Conservation (phyloP, 1,140 invertebrate genomes). For the Drosophila takahashii region DNA sequence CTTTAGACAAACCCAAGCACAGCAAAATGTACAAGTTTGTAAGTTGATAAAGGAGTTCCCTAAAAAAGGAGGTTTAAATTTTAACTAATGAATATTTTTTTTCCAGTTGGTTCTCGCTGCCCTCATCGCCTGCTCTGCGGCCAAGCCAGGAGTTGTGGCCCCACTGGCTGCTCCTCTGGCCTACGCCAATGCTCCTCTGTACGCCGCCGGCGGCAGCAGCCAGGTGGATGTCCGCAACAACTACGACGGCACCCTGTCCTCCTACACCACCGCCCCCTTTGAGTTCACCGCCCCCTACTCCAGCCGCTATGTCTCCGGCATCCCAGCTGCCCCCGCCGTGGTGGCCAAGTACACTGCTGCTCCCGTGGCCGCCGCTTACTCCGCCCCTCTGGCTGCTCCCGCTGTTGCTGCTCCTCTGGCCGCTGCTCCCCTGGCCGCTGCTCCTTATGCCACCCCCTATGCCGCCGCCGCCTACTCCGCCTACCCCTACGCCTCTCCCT, state of each 20-base stretch:
- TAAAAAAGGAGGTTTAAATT: not conserved
- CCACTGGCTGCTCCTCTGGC: conserved; percentile 72
- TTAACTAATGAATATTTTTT: not conserved
- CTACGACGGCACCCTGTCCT: conserved; percentile 75
- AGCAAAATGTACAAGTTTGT: conserved; percentile 82
- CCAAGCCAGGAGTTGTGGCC: conserved; percentile 69
- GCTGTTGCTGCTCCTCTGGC: conserved; percentile 61
- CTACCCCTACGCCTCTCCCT: conserved; percentile 39
- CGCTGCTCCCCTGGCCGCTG: conserved; percentile 57
- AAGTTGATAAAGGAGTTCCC: conserved; percentile 36
- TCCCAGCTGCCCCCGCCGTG: conserved; percentile 60
- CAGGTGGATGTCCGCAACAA: conserved; percentile 80
- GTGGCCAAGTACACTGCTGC: conserved; percentile 65
- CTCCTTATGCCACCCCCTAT: conserved; percentile 38
- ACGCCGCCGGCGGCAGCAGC: conserved; percentile 77
- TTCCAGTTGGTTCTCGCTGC: conserved; percentile 65
- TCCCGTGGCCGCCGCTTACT: conserved; percentile 59
- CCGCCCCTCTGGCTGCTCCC: conserved; percentile 42
- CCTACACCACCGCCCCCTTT: conserved; percentile 80
- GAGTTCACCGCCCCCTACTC: conserved; percentile 84
- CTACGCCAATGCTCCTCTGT: conserved; percentile 79
- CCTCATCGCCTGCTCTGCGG: conserved; percentile 66
- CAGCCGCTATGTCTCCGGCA: conserved; percentile 85
- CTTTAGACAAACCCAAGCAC: conserved; percentile 46
- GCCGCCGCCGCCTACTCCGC: conserved; percentile 65